Percentiles rank a stretch among this genome's conserved stretches.
Evolutionary conservation across 35 echinoderm and acorn worm genomes (phyloP).

Genomic region (Apostichopus parvimensis): DNA sequence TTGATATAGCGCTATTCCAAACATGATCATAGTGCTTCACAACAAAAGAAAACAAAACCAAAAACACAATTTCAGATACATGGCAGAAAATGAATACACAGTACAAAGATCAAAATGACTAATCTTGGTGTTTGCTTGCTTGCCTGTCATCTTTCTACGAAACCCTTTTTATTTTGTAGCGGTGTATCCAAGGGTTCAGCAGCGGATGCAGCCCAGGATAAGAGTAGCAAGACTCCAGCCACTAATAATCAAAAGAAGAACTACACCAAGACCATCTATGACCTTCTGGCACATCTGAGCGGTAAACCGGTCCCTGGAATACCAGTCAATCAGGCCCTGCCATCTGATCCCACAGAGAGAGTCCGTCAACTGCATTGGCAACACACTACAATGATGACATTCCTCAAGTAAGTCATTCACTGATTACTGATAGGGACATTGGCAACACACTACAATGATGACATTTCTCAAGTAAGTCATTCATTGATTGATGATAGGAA

Average conservation of each 20-base stretch:
- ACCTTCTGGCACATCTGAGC: constrained; percentile 93
- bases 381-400: too few relatives aligned
- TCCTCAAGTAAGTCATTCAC: too few relatives aligned
- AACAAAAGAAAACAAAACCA: too few relatives aligned
- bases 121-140: neutral
- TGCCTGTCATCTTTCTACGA: neutral
- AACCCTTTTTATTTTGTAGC: constrained; percentile 33
- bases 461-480: too few relatives aligned
- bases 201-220: constrained; percentile 74
- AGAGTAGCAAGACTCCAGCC: constrained; percentile 72
- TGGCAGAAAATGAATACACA: too few relatives aligned
- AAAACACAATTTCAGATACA: too few relatives aligned
- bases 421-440: too few relatives aligned
- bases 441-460: too few relatives aligned
- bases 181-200: constrained; percentile 84
- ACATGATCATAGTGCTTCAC: too few relatives aligned
- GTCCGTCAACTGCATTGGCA: constrained; percentile 92
- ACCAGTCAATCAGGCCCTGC: constrained; percentile 92
- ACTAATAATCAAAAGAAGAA: constrained; percentile 88
- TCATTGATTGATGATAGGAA: too few relatives aligned
- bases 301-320: constrained; percentile 89
- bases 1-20: too few relatives aligned
- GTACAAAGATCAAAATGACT: too few relatives aligned
- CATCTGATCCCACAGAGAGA: constrained; percentile 86
- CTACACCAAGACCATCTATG: constrained; percentile 90